These are phyloP conservation scores for Heloderma charlesbogerti DNA, from an alignment of 2,113 vertebrate species.

Conservation along the genomic window DNA sequence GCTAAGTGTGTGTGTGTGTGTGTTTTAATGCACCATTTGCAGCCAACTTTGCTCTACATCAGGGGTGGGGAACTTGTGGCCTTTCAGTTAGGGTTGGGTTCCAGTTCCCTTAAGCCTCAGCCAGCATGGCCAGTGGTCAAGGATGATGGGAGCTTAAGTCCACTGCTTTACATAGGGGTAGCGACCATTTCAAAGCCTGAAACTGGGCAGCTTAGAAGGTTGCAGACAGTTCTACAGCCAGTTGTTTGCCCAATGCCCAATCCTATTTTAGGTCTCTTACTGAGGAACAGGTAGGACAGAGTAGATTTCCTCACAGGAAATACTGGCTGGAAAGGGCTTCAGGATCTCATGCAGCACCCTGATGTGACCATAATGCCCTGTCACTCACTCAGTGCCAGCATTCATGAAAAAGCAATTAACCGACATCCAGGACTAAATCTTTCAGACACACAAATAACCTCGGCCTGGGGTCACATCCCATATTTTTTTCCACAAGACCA, in stretches of 20 bases:
- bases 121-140: too few species aligned
- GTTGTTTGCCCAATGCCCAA: not conserved
- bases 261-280: not conserved
- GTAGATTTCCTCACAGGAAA: not conserved
- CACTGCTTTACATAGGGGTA: too few species aligned
- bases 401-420: conserved; percentile 14
- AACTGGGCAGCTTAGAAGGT: not conserved
- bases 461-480: conserved; percentile 2
- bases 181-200: not conserved
- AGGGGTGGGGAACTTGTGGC: not conserved
- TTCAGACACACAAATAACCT: not conserved
- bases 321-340: not conserved
- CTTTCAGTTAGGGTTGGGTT: too few species aligned
- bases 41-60: not conserved
- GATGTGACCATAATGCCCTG: not conserved
- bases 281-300: not conserved
- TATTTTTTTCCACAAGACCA: not conserved
- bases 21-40: not conserved
- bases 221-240: not conserved
- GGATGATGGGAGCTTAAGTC: too few species aligned
- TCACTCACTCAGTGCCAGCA: not conserved
- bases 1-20: not conserved
- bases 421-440: not conserved
- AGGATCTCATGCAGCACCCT: not conserved
- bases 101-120: too few species aligned